phyloP scores from a whole-genome alignment of 2,888 invertebrate species.

The Lomographa bimaculata region DNA sequence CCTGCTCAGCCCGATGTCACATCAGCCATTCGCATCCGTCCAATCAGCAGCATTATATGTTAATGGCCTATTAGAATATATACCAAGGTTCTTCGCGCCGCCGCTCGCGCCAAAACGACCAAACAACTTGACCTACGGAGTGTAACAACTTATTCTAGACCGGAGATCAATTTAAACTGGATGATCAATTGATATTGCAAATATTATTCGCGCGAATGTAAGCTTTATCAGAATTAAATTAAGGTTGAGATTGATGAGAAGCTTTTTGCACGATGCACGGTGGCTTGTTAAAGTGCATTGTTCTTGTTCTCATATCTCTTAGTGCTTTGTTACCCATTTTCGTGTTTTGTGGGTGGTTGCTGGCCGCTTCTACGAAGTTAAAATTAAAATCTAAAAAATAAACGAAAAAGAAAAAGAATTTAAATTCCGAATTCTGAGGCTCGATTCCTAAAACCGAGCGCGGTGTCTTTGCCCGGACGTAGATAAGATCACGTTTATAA shows the following conservation, averaged over 20 bases:
- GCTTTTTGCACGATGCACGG: slow-evolving; percentile 61
- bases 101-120: slow-evolving; percentile 42
- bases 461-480: slow-evolving; percentile 61
- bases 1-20: slow-evolving; percentile 60
- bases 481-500: slow-evolving; percentile 76
- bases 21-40: slow-evolving; percentile 80
- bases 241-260: slow-evolving; percentile 11
- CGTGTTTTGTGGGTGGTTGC: slow-evolving; percentile 52
- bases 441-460: slow-evolving; percentile 58
- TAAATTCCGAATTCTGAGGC: slow-evolving; percentile 41
- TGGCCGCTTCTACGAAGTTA: slow-evolving; percentile 28
- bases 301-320: slow-evolving; percentile 56
- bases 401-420: slow-evolving; percentile 33
- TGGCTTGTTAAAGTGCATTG: slow-evolving; percentile 69
- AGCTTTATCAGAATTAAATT: slow-evolving; percentile 11
- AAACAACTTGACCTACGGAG: slow-evolving; percentile 29
- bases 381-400: too few relatives aligned
- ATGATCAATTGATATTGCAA: background rate
- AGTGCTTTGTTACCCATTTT: slow-evolving; percentile 51
- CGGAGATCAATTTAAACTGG: slow-evolving; percentile 47
- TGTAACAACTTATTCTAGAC: background rate
- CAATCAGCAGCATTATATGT: slow-evolving; percentile 85
- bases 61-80: slow-evolving; percentile 83
- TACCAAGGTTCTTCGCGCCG: slow-evolving; percentile 68
- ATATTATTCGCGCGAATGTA: slow-evolving; percentile 28